Base-by-base conservation (phyloP, 1,140 invertebrate genomes). In the Saccostrea glomerata region DNA sequence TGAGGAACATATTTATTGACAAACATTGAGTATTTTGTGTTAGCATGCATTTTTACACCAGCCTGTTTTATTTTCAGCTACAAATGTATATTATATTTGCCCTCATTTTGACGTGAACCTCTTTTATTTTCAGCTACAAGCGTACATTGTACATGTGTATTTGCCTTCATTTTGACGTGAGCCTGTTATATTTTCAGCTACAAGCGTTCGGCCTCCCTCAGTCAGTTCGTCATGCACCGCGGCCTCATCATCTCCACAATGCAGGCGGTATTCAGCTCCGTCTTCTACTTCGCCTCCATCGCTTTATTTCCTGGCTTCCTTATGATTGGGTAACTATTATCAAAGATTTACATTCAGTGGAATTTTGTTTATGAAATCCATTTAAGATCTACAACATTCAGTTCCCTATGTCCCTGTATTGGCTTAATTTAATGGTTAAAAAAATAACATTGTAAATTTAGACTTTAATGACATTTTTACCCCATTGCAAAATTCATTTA, bases 231-330 rank as follows among this genome's bases (percentile, higher is more conserved):
- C 66, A 99, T 99, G 94, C 99, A 99, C 95, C 96, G 99, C 82
- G 99, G 99, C 87, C 96, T 99, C 66, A 99, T 99, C 92, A 99
- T 99, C 86, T 99, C 98, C 12, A 99, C 98, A 15, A 99, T 99
- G 97, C 99, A 99, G 94, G 99, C 98, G 11, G 98, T 99, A 36
- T 99, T 99, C 95, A 99, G 98, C 23, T 98, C 98, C 36, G 98
- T 99, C 13, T 99, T 99, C 96, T 99, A 99, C 96, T 98, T 99
- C 94, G 98, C 98, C 36, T 99, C 98, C 6, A 98, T 99, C 56
- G 97, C 98, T 9, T 96, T 99, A 12, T 99, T 99, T 96, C 99
- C 99, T 95, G 99, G 99, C 23, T 98, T 99, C 93, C 96, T 99
- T 17, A 99, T 99, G 98, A 98, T 99, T 89, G 99, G 98, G 96